phyloP scores from a whole-genome alignment of 2,888 invertebrate species.

The Willowsia nigromaculata region DNA sequence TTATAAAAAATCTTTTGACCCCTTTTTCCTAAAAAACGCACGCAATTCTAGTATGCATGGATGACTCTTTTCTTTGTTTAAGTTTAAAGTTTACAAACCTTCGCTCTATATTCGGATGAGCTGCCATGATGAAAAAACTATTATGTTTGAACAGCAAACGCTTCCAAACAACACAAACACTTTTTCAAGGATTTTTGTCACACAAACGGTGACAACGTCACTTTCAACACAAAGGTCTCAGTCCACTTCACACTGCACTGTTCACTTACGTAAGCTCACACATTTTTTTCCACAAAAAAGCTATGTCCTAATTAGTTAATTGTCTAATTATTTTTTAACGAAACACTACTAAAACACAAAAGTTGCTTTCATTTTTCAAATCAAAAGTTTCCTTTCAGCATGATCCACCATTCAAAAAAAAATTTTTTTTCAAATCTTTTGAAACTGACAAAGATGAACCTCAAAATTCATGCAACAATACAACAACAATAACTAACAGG shows the following conservation, averaged over 20 bases:
- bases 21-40: too few relatives aligned
- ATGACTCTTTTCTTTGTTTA: background rate
- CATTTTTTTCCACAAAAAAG: background rate
- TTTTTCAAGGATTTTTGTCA: constrained; percentile 7
- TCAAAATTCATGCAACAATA: background rate
- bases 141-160: background rate
- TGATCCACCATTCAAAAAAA: too few relatives aligned
- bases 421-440: background rate
- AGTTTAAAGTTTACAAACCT: constrained; percentile 25
- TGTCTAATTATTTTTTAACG: background rate
- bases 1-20: too few relatives aligned
- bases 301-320: background rate
- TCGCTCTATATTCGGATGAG: constrained; percentile 27
- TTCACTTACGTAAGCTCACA: background rate
- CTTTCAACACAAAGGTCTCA: background rate
- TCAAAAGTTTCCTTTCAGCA: background rate
- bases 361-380: background rate
- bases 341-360: background rate
- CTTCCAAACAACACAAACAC: background rate
- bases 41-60: background rate
- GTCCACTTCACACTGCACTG: background rate
- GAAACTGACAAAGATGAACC: background rate
- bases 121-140: constrained; percentile 13
- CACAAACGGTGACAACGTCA: constrained; percentile 12
- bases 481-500: background rate